These are phyloP conservation scores for Centropus bengalensis DNA, from an alignment of 2,113 vertebrate genomes.

Conservation along the genomic window DNA sequence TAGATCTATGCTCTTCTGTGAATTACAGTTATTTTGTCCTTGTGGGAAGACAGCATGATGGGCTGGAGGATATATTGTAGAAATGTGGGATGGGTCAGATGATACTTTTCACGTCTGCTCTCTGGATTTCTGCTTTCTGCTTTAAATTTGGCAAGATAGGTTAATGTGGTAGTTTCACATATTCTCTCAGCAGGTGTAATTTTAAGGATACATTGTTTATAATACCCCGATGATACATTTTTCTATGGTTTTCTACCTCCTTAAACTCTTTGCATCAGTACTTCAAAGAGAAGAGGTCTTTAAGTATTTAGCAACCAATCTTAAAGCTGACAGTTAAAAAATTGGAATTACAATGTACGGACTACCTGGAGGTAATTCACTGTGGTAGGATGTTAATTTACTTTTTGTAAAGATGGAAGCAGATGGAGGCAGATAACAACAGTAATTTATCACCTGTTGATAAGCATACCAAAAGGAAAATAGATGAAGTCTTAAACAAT, in stretches of 20 bases:
- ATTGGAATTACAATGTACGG: not conserved
- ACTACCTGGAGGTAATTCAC: not conserved
- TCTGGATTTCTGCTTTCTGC: not conserved
- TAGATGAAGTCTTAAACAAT: not conserved
- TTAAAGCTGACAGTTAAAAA: not conserved
- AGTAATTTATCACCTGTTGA: not conserved
- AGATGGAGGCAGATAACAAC: not conserved
- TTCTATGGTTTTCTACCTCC: not conserved
- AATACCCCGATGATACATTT: not conserved
- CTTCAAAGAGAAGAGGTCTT: not conserved
- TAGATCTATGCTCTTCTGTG: not conserved
- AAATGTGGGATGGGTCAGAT: not conserved
- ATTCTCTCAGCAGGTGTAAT: not conserved
- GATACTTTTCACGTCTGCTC: not conserved
- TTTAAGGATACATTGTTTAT: not conserved
- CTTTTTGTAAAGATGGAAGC: not conserved
- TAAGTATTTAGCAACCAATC: not conserved
- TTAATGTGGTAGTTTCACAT: not conserved
- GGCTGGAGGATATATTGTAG: not conserved
- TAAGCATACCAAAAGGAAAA: not conserved
- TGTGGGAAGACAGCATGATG: not conserved
- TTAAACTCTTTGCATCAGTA: not conserved
- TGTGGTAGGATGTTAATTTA: not conserved
- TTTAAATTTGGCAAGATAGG: not conserved
- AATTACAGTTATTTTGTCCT: not conserved